These are phyloP conservation scores for Machaerirhynchus nigripectus DNA, from an alignment of 2,113 vertebrate species.

Conservation along the genomic window DNA sequence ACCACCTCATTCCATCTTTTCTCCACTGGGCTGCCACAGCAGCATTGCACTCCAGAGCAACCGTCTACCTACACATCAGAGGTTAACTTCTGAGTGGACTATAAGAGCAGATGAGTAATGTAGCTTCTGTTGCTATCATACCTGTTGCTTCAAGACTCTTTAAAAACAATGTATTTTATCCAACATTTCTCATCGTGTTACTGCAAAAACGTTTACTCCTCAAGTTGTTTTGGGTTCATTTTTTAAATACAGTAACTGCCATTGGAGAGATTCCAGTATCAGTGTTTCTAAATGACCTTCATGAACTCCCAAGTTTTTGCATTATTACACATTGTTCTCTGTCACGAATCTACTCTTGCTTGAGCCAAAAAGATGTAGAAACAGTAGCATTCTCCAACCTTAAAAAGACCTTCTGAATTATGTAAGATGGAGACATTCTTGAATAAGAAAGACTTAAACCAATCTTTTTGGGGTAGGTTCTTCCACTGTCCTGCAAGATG, in stretches of 20 bases:
- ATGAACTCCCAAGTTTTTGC: not conserved
- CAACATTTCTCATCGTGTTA: not conserved
- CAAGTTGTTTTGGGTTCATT: fast-evolving
- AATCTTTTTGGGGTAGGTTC: not conserved
- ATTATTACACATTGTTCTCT: not conserved
- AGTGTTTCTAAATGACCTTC: not conserved
- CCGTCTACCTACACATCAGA: not conserved
- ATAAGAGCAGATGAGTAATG: not conserved
- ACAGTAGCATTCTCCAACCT: not conserved
- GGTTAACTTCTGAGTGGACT: not conserved
- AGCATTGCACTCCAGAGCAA: not conserved
- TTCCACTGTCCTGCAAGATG: not conserved
- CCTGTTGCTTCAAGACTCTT: not conserved
- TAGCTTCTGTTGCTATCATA: not conserved
- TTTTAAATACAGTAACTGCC: not conserved
- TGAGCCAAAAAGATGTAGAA: not conserved
- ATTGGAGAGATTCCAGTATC: not conserved
- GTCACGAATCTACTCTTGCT: not conserved
- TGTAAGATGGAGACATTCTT: not conserved
- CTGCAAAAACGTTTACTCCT: not conserved
- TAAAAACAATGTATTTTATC: not conserved
- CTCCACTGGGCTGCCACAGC: not conserved
- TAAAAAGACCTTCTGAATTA: not conserved
- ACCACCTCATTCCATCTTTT: not conserved
- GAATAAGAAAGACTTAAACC: not conserved